Percentiles rank a stretch among this genome's conserved stretches.
phyloP scores from a whole-genome alignment of 2,797 vertebrate genomes.

The Trachops cirrhosus region DNA sequence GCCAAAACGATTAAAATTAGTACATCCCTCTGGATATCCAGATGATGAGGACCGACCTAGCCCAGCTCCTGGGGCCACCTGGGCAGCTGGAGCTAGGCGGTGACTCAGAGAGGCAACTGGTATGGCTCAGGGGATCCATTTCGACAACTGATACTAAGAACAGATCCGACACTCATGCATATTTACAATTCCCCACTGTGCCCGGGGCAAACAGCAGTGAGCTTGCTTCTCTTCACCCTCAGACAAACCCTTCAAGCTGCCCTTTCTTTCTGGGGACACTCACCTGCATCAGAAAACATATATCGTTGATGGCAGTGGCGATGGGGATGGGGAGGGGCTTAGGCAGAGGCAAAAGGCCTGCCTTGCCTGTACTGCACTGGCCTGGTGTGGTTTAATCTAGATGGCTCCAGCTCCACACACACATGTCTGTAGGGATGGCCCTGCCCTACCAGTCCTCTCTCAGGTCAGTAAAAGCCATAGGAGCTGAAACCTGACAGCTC shows the following conservation, averaged over 20 bases:
- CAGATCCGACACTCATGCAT: neutral
- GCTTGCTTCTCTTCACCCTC: neutral
- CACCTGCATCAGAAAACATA: neutral
- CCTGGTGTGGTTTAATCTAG: neutral
- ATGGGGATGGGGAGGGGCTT: neutral
- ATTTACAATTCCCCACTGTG: neutral
- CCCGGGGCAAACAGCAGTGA: neutral
- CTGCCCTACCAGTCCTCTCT: neutral
- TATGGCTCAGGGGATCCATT: neutral
- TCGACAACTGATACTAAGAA: neutral
- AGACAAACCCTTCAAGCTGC: neutral
- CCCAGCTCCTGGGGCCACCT: neutral
- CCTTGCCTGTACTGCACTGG: neutral
- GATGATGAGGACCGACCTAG: neutral
- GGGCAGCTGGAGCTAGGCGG: neutral
- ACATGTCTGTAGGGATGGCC: neutral
- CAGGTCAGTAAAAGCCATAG: neutral
- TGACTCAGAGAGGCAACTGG: neutral
- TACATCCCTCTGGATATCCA: neutral
- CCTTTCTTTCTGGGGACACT: neutral
- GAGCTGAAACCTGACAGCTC: conserved; percentile 48
- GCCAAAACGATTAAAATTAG: neutral
- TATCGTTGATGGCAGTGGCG: neutral
- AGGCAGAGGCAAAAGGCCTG: neutral
- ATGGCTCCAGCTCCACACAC: neutral